Percentiles rank a stretch among this genome's conserved stretches.
Conservation (phyloP, 2,888 invertebrate species). For the Cremastinae sp. region DNA sequence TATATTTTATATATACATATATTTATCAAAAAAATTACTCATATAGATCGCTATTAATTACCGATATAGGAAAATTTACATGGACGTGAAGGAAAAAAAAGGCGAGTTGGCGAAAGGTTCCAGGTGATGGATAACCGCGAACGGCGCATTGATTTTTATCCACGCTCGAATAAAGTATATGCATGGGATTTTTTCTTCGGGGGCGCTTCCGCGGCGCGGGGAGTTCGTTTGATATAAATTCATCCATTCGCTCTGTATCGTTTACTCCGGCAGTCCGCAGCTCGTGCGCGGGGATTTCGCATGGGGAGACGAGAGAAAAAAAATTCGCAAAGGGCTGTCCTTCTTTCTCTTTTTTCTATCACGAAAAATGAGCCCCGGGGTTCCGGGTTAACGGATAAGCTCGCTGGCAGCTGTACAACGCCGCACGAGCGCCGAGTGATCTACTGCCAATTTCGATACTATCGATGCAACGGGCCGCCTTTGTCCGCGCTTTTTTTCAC, state of each 20-base stretch:
- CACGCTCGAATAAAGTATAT: conserved; percentile 47
- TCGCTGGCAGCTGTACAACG: conserved; percentile 10
- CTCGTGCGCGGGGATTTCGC: conserved; percentile 57
- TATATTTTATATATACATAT: too few relatives aligned
- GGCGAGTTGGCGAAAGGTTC: conserved; percentile 23
- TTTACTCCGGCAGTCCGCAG: conserved; percentile 46
- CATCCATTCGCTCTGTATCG: conserved; percentile 56
- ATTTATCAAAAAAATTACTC: too few relatives aligned
- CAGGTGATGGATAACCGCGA: conserved; percentile 62
- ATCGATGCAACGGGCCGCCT: conserved; percentile 55
- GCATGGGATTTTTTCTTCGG: conserved; percentile 43
- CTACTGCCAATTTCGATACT: conserved; percentile 55
- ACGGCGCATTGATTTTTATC: conserved; percentile 57
- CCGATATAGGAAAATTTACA: conserved; percentile 56
- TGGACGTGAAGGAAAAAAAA: conserved; percentile 26
- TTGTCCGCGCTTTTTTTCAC: conserved; percentile 36
- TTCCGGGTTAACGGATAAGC: conserved; percentile 55
- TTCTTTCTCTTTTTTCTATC: conserved; percentile 45
- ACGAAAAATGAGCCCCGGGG: conserved; percentile 63
- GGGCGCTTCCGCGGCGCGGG: conserved; percentile 20
- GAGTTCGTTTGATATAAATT: conserved; percentile 57
- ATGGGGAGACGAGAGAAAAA: conserved; percentile 45
- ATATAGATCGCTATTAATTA: conserved; percentile 63
- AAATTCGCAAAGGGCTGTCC: conserved; percentile 47
- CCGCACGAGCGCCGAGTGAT: conserved; percentile 51